phyloP scores from a whole-genome alignment of 2,888 invertebrate genomes.

The Caenorhabditis panamensis region DNA sequence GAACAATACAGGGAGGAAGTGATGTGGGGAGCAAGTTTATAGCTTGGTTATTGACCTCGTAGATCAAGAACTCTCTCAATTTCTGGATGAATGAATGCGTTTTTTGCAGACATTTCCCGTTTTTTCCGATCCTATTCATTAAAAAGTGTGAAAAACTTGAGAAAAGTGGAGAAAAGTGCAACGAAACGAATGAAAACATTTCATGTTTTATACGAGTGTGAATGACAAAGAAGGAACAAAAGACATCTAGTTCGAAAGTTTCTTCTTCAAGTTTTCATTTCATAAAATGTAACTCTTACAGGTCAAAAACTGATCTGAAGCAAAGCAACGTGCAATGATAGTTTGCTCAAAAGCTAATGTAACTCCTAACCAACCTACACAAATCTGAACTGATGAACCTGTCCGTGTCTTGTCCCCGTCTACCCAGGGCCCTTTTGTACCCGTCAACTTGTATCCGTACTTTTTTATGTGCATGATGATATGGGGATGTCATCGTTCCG shows the following conservation, averaged over 20 bases:
- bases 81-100: constrained; percentile 44
- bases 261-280: not conserved
- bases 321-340: too few species aligned
- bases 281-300: too few species aligned
- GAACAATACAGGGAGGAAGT: too few species aligned
- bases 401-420: too few species aligned
- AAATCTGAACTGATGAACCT: too few species aligned
- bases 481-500: constrained; percentile 27
- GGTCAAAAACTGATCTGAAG: too few species aligned
- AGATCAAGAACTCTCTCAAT: constrained; percentile 24
- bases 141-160: constrained; percentile 20
- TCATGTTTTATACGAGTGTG: constrained; percentile 10
- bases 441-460: not conserved
- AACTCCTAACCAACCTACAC: not conserved
- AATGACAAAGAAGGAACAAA: not conserved
- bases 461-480: constrained; percentile 20
- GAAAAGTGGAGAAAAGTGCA: too few species aligned
- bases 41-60: too few species aligned
- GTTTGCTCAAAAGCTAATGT: constrained; percentile 1
- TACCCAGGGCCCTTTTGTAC: constrained; percentile 12
- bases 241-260: constrained; percentile 6
- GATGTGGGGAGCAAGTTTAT: too few species aligned
- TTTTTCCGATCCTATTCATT: too few species aligned
- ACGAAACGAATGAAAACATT: constrained; percentile 15
- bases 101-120: too few species aligned